Evolutionary conservation across 1,140 invertebrate species (phyloP).

Genomic region (Gonatopus flavifemur): DNA sequence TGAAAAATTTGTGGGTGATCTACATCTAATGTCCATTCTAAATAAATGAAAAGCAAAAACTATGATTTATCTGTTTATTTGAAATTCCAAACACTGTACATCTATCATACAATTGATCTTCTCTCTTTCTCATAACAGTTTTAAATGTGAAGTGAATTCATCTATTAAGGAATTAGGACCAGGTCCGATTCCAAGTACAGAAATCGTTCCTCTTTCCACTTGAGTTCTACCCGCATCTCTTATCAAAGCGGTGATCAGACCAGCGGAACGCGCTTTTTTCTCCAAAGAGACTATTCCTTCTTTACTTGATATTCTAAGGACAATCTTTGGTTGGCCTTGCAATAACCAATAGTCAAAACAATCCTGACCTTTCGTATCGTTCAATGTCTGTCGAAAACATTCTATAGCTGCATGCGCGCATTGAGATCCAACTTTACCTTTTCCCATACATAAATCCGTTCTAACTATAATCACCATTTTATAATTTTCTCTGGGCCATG

Average conservation of each 20-base stretch:
- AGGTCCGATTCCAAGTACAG: constrained; percentile 79
- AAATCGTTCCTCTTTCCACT: constrained; percentile 66
- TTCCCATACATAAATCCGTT: constrained; percentile 77
- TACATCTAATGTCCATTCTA: too few relatives aligned
- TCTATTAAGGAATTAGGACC: constrained; percentile 66
- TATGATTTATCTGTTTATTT: too few relatives aligned
- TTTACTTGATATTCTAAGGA: constrained; percentile 61
- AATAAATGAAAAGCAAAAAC: too few relatives aligned
- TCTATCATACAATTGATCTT: too few relatives aligned
- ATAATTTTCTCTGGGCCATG: constrained; percentile 22
- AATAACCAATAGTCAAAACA: constrained; percentile 66
- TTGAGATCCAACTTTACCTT: constrained; percentile 81
- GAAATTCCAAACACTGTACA: too few relatives aligned
- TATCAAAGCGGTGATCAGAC: constrained; percentile 67
- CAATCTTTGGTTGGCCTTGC: constrained; percentile 76
- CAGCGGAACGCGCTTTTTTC: constrained; percentile 57
- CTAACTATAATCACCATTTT: constrained; percentile 80
- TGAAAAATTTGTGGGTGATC: too few relatives aligned
- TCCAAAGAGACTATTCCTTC: constrained; percentile 59
- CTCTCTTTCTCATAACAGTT: constrained; percentile 61
- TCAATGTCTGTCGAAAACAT: constrained; percentile 59
- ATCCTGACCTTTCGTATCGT: constrained; percentile 45
- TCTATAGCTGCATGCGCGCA: constrained; percentile 77
- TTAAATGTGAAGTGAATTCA: constrained; percentile 70
- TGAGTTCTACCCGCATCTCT: constrained; percentile 80